Percentiles rank a stretch among this genome's conserved stretches.
These are phyloP conservation scores for Pyrocoelia pectoralis DNA, from an alignment of 2,888 invertebrate genomes.

Conservation along the genomic window DNA sequence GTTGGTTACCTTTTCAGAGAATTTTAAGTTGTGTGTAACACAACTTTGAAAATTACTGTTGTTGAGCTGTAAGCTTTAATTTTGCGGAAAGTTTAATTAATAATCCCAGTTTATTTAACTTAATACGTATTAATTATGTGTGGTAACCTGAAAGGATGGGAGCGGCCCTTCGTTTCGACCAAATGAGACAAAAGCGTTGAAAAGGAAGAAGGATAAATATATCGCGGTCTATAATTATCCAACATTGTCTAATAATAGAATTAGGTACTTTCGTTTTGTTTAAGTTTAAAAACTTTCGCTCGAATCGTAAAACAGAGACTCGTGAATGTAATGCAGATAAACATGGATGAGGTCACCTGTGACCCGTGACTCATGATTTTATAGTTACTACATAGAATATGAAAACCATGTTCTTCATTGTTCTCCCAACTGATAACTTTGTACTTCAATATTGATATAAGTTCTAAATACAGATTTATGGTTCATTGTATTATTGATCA, in stretches of 20 bases:
- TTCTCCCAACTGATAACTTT: slow-evolving; percentile 2
- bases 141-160: no score
- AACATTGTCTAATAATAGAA: slow-evolving; percentile 3
- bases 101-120: no score
- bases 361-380: slow-evolving; percentile 26
- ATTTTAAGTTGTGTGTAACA: no score
- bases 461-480: not conserved
- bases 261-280: not conserved
- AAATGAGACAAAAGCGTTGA: no score
- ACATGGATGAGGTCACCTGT: slow-evolving; percentile 27
- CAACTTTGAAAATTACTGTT: no score
- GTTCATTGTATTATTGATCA: no score
- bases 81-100: no score
- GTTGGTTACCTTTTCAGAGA: no score
- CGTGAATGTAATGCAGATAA: not conserved
- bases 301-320: not conserved
- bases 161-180: no score
- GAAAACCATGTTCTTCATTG: not conserved
- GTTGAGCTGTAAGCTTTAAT: no score
- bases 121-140: no score
- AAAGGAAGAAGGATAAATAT: not conserved
- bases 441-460: not conserved
- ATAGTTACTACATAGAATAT: not conserved
- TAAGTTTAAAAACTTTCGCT: slow-evolving; percentile 3
- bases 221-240: not conserved